Base-by-base conservation (phyloP, 1,140 invertebrate species). In the Episyrphus balteatus region DNA sequence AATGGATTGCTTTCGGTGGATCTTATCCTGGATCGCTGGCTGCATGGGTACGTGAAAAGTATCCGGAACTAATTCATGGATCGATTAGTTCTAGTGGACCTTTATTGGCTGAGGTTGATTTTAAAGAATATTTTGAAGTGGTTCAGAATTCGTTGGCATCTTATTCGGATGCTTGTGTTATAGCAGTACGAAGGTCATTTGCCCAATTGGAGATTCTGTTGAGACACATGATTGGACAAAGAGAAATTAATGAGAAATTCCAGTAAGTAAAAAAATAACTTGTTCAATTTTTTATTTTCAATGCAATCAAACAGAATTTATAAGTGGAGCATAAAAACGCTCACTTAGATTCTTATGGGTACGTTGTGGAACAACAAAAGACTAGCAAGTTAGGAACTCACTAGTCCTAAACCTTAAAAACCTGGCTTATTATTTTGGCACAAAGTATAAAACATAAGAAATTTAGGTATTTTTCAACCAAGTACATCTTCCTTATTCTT, bases 1-100 rank as follows among this genome's bases (percentile, higher is more conserved):
- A 89, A 72, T 93, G 90, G 86, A 82, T 97, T 49, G 81, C 81
- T 2, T 94, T 96, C 69, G 92, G 93, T 26, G 92, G 92, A 2
- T 93, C 88, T 1, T 97, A 97, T 70, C 83, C 91, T 3, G 92
- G 92, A 40, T 86, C 85, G 3, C 68, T 96, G 37, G 86, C 90
- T 13, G 92, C 91, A 8, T 96, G 92, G 92, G 73, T 88, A 43
- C 72, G 92, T 44, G 62, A 81, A 9, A 95, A 94, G 68, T 96
- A 93, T 71, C 90, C 92, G 3, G 83, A 95, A 72, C 70, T 95
- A 6, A 80, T 93, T 1, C 71, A 88, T 66, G 86, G 81, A 5
- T 79, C 91, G 33, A 79, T 96, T 7, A 91, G 89, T n/a, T 77
- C 86, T 0, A 92, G 88, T 73, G 92, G 86, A 5, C 92, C 92